These are phyloP conservation scores for Macaca fascicularis DNA, from an alignment of 2,113 vertebrate species.

Conservation along the genomic window T2T-MFA8v1.1 NC_088391.1:68253501-68254000, in stretches of 20 bases:
- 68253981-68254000: not conserved
- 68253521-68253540: not conserved
- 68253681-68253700: not conserved
- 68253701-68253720: conserved; percentile 2
- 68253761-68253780: not conserved
- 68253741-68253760: not conserved
- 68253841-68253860: not conserved
- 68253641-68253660: not conserved
- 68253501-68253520: too few species aligned
- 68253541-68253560: conserved; percentile 5
- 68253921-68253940: not conserved
- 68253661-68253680: not conserved
- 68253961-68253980: not conserved
- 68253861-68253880: not conserved
- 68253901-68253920: not conserved
- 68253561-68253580: conserved; percentile 9
- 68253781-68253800: not conserved
- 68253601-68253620: conserved; percentile 22
- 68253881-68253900: not conserved
- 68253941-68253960: not conserved
- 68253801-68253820: not conserved
- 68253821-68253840: not conserved
- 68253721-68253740: not conserved
- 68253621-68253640: not conserved
- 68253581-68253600: not conserved